These are phyloP conservation scores for Carterocephalus palaemon DNA, from an alignment of 2,888 invertebrate species.

Conservation along the genomic window DNA sequence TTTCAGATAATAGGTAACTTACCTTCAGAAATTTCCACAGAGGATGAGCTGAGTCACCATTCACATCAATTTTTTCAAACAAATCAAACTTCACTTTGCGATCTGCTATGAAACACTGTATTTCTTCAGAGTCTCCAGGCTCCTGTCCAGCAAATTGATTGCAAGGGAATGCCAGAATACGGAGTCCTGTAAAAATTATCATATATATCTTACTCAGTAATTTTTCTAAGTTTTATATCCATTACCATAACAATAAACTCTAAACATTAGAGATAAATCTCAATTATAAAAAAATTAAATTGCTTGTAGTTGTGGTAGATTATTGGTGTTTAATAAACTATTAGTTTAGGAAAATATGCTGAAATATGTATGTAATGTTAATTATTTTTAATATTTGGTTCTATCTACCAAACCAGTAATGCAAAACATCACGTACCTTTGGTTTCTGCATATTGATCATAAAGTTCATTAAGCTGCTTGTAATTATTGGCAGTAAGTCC, in stretches of 20 bases:
- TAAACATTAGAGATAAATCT: no score
- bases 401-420: no score
- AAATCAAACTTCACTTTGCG: constrained; percentile 83
- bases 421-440: constrained; percentile 58
- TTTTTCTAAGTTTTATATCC: no score
- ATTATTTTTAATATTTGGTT: no score
- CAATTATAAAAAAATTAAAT: no score
- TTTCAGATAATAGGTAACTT: no score
- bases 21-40: constrained; percentile 84
- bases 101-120: constrained; percentile 80
- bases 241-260: no score
- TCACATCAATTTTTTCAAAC: constrained; percentile 84
- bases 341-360: no score
- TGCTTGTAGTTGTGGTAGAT: no score
- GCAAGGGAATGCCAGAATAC: constrained; percentile 91
- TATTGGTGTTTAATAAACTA: no score
- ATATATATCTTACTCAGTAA: no score
- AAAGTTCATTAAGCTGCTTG: constrained; percentile 87
- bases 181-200: constrained; percentile 79
- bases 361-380: no score
- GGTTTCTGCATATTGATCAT: constrained; percentile 84
- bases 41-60: constrained; percentile 82
- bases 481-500: constrained; percentile 91
- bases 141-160: constrained; percentile 90
- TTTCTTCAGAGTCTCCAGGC: constrained; percentile 81